Base-by-base conservation (phyloP, 1,140 invertebrate genomes). In the Cyphomyrmex costatus region DNA sequence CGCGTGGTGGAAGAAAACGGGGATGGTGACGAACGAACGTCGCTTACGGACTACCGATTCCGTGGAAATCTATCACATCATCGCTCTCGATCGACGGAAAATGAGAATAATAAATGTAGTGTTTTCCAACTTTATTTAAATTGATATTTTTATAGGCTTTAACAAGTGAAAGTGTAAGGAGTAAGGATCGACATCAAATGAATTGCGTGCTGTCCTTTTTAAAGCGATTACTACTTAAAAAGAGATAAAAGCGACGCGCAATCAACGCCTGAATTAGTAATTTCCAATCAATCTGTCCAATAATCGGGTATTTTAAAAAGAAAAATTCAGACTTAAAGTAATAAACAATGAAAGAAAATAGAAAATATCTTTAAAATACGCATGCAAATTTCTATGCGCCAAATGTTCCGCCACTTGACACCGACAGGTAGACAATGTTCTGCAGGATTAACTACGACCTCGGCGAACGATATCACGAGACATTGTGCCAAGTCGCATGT, bases 51-150 rank as follows among this genome's bases (percentile, higher is more conserved):
- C 76, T 51, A 71, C 42, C 78, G 65, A 49, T 65, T 73, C 74
- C 46, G 51, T 53, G 76, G 85, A 77, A 82, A 89, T 70, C 82
- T 27, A 30, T 46, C 68, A 42, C 21, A 30, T 46, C 68, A 42
- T 68, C 71, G 49, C 63, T 16, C 14, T 24, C n/a, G 10, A 24
- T 3, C 21, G 51, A 12, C n/a, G 21, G 65, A 65, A 76, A 4
- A 36, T 6, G 19, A 14, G 16, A 42, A 42, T 2, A 42, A 30
- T 21, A 12, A 27, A 71, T 42, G 27, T 30, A 66, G 0, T n/a
- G n/a, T 42, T 68, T 80, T 56, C 4, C 3, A 16, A 60, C 53
- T 42, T 36, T 21, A 24, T 33, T 21, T 42, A 8, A 10, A 30
- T n/a, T 21, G 19, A 80, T 30, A 36, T 30, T 33, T 53, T 33